Conservation (phyloP, 2,888 invertebrate species). For the Chalcosyrphus nemorum region DNA sequence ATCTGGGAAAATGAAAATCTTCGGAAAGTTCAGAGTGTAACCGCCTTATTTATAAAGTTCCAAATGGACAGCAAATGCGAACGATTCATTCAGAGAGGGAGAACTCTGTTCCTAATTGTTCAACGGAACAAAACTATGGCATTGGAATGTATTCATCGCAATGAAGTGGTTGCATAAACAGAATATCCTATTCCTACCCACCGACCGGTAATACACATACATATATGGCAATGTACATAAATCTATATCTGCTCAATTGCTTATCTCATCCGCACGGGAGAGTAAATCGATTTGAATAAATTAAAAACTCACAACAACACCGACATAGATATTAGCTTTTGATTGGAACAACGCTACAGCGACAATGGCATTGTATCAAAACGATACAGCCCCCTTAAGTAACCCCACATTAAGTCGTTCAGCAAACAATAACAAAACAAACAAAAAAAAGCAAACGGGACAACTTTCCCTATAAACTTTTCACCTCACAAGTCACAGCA, state of each 20-base stretch:
- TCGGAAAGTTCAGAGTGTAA: too few species aligned
- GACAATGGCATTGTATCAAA: background rate
- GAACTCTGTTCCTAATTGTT: too few species aligned
- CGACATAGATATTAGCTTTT: background rate
- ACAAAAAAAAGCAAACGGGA: background rate
- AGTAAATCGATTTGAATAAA: background rate
- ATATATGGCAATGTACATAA: background rate
- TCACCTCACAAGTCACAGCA: slow-evolving; percentile 1
- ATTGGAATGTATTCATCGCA: too few species aligned
- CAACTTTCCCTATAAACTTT: background rate
- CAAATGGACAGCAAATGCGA: too few species aligned
- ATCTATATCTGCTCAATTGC: background rate
- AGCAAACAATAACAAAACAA: background rate
- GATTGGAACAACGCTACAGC: background rate
- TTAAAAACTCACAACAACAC: background rate
- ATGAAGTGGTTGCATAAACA: too few species aligned
- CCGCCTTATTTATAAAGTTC: too few species aligned
- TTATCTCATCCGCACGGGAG: background rate
- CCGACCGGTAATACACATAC: too few species aligned
- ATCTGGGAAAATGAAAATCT: too few species aligned
- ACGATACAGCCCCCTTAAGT: background rate
- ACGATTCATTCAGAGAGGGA: too few species aligned
- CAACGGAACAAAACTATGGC: too few species aligned
- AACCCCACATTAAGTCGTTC: slow-evolving; percentile 3
- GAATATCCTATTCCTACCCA: too few species aligned